Evolutionary conservation across 2,797 vertebrate genomes (phyloP).

Genomic region (Acanthurus tractus): DNA sequence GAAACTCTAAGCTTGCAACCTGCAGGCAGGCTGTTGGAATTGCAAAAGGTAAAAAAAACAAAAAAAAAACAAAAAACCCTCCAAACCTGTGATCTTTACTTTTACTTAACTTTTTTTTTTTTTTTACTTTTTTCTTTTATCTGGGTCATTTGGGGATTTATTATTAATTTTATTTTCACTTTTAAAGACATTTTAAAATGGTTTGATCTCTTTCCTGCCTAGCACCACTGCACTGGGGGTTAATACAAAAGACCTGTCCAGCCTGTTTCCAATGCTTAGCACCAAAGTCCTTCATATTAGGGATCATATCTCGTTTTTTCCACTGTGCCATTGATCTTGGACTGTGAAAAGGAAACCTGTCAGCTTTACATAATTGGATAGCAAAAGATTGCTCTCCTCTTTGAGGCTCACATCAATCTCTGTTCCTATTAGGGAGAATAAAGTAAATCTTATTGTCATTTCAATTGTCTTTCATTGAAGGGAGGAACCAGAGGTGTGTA

Average conservation of each 20-base stretch:
- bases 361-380: constrained; percentile 82
- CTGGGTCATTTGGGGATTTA: no score
- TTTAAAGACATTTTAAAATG: not conserved
- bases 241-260: constrained; percentile 26
- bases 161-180: no score
- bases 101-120: not conserved
- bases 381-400: constrained; percentile 77
- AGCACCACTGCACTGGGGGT: constrained; percentile 4
- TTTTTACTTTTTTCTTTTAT: no score
- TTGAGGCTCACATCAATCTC: constrained; percentile 72
- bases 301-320: constrained; percentile 67
- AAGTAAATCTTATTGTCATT: constrained; percentile 83
- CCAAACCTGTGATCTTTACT: no score
- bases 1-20: no score
- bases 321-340: constrained; percentile 68
- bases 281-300: constrained; percentile 40
- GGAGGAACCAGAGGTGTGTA: constrained; percentile 68
- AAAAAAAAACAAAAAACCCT: no score
- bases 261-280: constrained; percentile 13
- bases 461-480: constrained; percentile 81
- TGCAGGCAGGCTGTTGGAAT: no score
- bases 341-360: constrained; percentile 72
- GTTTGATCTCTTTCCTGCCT: constrained; percentile 8
- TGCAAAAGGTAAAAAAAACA: no score
- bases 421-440: constrained; percentile 75